Conservation (phyloP, 2,888 invertebrate genomes). For the Ormyrus nitidulus region DNA sequence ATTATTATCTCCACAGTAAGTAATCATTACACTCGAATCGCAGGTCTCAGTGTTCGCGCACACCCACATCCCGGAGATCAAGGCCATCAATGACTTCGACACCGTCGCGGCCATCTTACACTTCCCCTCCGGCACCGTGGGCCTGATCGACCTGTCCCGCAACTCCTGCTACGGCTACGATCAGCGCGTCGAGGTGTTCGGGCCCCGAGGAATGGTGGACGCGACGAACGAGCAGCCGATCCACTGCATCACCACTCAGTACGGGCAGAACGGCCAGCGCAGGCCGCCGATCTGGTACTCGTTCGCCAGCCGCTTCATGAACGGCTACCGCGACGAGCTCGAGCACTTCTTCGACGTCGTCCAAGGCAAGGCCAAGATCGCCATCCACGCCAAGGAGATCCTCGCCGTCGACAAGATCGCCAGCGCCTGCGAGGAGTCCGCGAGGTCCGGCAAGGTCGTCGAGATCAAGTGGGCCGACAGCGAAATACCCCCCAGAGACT, state of each 20-base stretch:
- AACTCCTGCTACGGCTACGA: conserved; percentile 82
- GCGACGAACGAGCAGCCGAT: conserved; percentile 78
- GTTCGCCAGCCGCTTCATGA: conserved; percentile 79
- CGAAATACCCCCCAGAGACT: conserved; percentile 69
- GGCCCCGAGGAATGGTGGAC: conserved; percentile 78
- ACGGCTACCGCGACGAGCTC: conserved; percentile 78
- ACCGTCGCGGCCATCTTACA: conserved; percentile 79
- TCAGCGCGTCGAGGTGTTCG: conserved; percentile 82
- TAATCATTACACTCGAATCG: background rate
- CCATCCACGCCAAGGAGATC: conserved; percentile 77
- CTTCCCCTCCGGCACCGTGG: conserved; percentile 81
- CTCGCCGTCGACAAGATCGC: conserved; percentile 80
- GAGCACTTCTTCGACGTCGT: conserved; percentile 80
- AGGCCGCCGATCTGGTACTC: conserved; percentile 79
- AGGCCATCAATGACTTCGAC: conserved; percentile 80
- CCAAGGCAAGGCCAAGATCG: conserved; percentile 74
- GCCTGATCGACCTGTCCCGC: conserved; percentile 80
- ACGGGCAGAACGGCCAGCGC: conserved; percentile 74
- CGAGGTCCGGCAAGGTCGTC: conserved; percentile 77
- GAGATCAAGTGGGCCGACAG: conserved; percentile 77
- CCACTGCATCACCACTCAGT: conserved; percentile 74
- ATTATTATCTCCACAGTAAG: background rate
- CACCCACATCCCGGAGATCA: conserved; percentile 80
- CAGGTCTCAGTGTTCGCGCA: conserved; percentile 67
- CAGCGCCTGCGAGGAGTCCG: conserved; percentile 78